These are phyloP conservation scores for Gymnoscelis rufifasciata DNA, from an alignment of 2,888 invertebrate species.

Conservation along the genomic window DNA sequence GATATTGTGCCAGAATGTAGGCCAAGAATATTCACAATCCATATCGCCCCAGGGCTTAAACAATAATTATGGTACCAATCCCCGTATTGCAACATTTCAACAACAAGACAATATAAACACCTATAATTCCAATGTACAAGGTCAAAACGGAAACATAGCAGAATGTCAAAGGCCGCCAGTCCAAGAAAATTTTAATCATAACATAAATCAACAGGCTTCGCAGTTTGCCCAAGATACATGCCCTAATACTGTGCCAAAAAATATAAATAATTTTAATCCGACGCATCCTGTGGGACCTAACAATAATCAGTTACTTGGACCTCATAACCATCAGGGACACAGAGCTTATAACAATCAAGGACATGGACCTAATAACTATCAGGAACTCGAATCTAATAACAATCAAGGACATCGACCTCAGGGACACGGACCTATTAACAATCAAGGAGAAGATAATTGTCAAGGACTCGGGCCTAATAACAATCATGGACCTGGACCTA, in stretches of 20 bases:
- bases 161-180: conserved; percentile 5
- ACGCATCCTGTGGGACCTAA: too few species aligned
- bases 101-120: conserved; percentile 16
- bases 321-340: too few species aligned
- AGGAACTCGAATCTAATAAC: background rate
- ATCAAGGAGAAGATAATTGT: background rate
- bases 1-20: conserved; percentile 22
- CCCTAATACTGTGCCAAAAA: background rate
- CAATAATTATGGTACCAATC: background rate
- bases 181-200: conserved; percentile 1
- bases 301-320: background rate
- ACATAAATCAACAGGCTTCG: conserved; percentile 5
- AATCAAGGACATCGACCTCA: background rate
- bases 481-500: background rate
- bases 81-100: conserved; percentile 2
- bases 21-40: conserved; percentile 13
- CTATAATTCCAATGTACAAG: conserved; percentile 9
- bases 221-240: conserved; percentile 5
- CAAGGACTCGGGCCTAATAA: background rate
- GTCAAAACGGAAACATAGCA: background rate
- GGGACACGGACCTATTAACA: too few species aligned
- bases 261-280: background rate
- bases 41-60: conserved; percentile 11
- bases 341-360: background rate
- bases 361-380: too few species aligned